A percentile compares a stretch with the other conserved stretches of the same genome.
Conservation (phyloP, 92 coral and sea anemone species). For the Heteractis magnifica region DNA sequence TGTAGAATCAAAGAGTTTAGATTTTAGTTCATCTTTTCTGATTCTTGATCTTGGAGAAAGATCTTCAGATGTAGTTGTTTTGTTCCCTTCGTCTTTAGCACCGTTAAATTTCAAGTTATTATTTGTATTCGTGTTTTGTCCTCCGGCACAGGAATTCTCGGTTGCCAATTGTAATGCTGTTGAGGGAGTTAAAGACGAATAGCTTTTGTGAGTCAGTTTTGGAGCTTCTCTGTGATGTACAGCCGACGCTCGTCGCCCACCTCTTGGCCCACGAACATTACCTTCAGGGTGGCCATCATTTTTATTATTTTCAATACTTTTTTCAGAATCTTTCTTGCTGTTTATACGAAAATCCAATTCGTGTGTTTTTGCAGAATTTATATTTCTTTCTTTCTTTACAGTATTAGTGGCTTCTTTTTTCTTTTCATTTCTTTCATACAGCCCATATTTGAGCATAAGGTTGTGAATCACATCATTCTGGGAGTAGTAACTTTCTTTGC, state of each 20-base stretch:
- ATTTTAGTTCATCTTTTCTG: neutral
- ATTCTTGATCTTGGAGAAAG: neutral
- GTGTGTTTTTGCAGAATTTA: neutral
- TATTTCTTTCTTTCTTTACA: neutral
- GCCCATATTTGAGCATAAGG: slow-evolving; percentile 88
- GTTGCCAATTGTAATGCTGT: slow-evolving; percentile 5
- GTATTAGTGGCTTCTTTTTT: neutral
- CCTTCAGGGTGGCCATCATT: neutral
- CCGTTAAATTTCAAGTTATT: neutral
- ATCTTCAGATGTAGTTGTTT: neutral
- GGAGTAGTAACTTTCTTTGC: slow-evolving; percentile 50
- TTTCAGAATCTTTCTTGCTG: slow-evolving; percentile 8
- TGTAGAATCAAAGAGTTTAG: neutral
- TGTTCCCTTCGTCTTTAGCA: neutral
- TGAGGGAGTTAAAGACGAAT: slow-evolving; percentile 18
- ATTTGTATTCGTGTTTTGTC: neutral
- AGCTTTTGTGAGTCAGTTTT: slow-evolving; percentile 24
- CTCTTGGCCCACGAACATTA: neutral
- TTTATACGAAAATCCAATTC: neutral
- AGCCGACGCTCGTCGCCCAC: slow-evolving; percentile 24
- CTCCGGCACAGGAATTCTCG: neutral
- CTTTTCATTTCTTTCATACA: slow-evolving; percentile 54
- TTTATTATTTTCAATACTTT: neutral
- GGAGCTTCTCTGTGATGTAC: slow-evolving; percentile 20
- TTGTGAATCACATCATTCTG: slow-evolving; percentile 86